phyloP scores from a whole-genome alignment of 2,797 vertebrate species.

The Adelosebastes latens region DNA sequence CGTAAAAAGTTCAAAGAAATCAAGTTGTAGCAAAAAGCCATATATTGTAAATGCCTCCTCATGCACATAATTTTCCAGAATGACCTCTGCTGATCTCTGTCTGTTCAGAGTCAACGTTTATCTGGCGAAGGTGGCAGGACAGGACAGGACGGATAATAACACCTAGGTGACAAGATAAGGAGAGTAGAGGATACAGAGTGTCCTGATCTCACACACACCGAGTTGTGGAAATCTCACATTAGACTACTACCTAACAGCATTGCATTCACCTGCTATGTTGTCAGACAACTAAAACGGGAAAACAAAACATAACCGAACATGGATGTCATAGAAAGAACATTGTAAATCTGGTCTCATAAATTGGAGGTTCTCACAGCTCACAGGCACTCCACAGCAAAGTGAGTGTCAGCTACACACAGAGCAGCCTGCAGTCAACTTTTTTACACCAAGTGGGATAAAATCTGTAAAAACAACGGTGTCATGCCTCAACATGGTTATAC shows the following conservation, averaged over 20 bases:
- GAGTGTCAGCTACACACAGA: constrained; percentile 5
- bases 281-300: not conserved
- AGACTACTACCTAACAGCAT: not conserved
- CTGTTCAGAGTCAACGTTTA: constrained; percentile 20
- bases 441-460: not conserved
- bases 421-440: not conserved
- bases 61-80: not conserved
- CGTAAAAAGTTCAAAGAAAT: not conserved
- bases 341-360: not conserved
- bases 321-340: not conserved
- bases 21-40: not conserved
- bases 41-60: not conserved
- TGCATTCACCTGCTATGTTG: not conserved
- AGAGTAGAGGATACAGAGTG: constrained; percentile 6
- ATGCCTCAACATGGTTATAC: not conserved
- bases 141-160: constrained; percentile 22
- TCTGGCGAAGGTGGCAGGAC: constrained; percentile 25
- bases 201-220: not conserved
- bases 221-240: not conserved
- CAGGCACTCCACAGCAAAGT: not conserved
- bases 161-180: constrained; percentile 41
- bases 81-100: constrained; percentile 3
- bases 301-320: not conserved
- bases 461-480: not conserved
- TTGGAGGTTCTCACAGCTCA: not conserved